Conservation (phyloP, 1,140 invertebrate species). For the Nilaparvata lugens region DNA sequence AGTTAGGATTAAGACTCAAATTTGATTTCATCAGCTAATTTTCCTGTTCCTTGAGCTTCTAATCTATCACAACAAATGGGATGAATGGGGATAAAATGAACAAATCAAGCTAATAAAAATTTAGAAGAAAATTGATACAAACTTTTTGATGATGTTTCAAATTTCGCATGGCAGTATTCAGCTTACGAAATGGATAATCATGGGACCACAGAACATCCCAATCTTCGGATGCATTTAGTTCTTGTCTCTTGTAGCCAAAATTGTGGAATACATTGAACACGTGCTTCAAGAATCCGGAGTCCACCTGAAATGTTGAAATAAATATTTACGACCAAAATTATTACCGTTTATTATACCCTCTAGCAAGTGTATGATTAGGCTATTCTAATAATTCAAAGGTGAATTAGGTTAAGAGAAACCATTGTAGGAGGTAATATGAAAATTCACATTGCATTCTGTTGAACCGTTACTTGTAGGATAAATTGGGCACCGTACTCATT, state of each 20-base stretch:
- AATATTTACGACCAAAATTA: background rate
- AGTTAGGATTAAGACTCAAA: too few species aligned
- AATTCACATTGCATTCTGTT: background rate
- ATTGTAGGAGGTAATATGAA: background rate
- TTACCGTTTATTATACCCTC: background rate
- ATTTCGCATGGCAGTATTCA: constrained; percentile 48
- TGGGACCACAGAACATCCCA: constrained; percentile 91
- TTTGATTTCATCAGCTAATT: too few species aligned
- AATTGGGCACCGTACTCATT: background rate
- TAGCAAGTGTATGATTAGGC: background rate
- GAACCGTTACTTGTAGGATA: background rate
- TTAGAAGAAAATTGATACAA: too few species aligned
- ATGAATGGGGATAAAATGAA: too few species aligned
- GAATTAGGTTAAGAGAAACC: background rate
- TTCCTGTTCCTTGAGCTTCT: too few species aligned
- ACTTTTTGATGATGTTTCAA: constrained; percentile 62
- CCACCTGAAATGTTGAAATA: constrained; percentile 37
- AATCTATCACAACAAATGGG: too few species aligned
- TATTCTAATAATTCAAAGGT: background rate
- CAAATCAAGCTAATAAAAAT: too few species aligned
- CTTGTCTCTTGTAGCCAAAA: constrained; percentile 55
- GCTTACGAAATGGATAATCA: constrained; percentile 74
- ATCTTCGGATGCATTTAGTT: constrained; percentile 41
- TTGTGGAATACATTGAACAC: constrained; percentile 62
- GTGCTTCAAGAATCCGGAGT: constrained; percentile 64